phyloP scores from a whole-genome alignment of 2,113 vertebrate species.

The Pachypanchax playfairii region DNA sequence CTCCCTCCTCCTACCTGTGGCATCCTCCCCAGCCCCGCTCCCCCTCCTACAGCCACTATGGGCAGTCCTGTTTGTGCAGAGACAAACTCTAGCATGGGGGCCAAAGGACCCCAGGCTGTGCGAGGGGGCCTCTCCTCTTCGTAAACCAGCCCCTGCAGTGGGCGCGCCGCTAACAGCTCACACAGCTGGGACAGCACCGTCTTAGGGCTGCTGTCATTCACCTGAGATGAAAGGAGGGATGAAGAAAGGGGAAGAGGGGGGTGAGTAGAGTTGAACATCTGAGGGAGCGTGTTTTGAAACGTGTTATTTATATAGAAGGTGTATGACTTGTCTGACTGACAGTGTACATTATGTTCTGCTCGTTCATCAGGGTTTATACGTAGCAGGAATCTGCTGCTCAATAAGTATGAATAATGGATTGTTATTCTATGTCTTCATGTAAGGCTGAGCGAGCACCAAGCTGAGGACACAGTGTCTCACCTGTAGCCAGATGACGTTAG shows the following conservation, averaged over 20 bases:
- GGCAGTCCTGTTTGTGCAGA: slow-evolving; percentile 95
- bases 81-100: slow-evolving; percentile 95
- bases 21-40: slow-evolving; percentile 91
- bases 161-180: slow-evolving; percentile 90
- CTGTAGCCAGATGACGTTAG: slow-evolving; percentile 90
- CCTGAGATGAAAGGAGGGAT: slow-evolving; percentile 61
- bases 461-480: slow-evolving; percentile 69
- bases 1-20: slow-evolving; percentile 85
- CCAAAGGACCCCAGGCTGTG: slow-evolving; percentile 83
- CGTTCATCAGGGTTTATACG: too few relatives aligned
- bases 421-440: slow-evolving; percentile 57
- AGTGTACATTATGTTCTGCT: slow-evolving; percentile 24
- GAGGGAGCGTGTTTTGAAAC: slow-evolving; percentile 34
- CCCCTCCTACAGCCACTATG: slow-evolving; percentile 92
- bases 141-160: slow-evolving; percentile 93
- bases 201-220: slow-evolving; percentile 94
- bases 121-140: slow-evolving; percentile 88
- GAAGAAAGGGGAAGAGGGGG: slow-evolving; percentile 21
- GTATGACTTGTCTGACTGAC: not conserved
- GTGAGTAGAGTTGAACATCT: slow-evolving; percentile 15
- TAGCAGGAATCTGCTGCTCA: too few relatives aligned
- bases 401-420: slow-evolving; percentile 65
- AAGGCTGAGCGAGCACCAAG: slow-evolving; percentile 46
- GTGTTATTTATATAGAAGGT: slow-evolving; percentile 38
- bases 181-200: slow-evolving; percentile 93